Evolutionary conservation across 2,888 invertebrate genomes (phyloP).

Genomic region (Chymomyza amoena): DNA sequence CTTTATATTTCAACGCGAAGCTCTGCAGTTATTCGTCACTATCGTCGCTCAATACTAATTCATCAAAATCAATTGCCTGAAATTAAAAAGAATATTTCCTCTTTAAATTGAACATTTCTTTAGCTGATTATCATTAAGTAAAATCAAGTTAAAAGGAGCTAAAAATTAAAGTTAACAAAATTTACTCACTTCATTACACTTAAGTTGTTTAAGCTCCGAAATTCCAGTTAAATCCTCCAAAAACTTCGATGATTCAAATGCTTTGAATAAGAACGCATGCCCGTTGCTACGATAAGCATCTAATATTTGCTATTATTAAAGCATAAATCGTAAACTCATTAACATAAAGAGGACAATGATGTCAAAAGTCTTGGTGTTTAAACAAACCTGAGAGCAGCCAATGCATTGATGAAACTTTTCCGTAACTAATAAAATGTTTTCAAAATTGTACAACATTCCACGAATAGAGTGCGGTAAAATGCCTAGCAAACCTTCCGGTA

Average conservation of each 20-base stretch:
- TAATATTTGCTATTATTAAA: conserved; percentile 76
- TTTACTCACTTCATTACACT: conserved; percentile 79
- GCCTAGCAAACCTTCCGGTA: conserved; percentile 85
- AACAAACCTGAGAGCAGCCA: conserved; percentile 87
- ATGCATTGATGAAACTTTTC: conserved; percentile 93
- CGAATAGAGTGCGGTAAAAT: conserved; percentile 95
- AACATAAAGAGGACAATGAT: neutral
- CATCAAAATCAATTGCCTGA: conserved; percentile 77
- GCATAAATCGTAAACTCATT: conserved; percentile 6
- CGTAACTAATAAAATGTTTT: conserved; percentile 90
- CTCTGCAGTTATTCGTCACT: conserved; percentile 33
- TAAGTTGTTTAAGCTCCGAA: conserved; percentile 82
- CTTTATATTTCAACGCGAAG: neutral
- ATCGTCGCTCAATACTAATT: conserved; percentile 73
- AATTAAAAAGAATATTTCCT: conserved; percentile 5
- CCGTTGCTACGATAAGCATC: conserved; percentile 81
- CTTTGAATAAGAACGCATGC: conserved; percentile 87
- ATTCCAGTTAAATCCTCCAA: conserved; percentile 93
- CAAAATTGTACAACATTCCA: conserved; percentile 91
- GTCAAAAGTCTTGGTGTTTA: too few relatives aligned
- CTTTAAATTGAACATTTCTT: neutral
- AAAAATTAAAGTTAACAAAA: too few relatives aligned
- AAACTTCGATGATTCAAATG: conserved; percentile 88
- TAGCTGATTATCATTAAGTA: neutral
- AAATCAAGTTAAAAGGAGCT: neutral